Evolutionary conservation across 2,888 invertebrate species (phyloP), one percentile per base, ranked within the genome.

Genomic region (Notocelia uddmanniana): DNA sequence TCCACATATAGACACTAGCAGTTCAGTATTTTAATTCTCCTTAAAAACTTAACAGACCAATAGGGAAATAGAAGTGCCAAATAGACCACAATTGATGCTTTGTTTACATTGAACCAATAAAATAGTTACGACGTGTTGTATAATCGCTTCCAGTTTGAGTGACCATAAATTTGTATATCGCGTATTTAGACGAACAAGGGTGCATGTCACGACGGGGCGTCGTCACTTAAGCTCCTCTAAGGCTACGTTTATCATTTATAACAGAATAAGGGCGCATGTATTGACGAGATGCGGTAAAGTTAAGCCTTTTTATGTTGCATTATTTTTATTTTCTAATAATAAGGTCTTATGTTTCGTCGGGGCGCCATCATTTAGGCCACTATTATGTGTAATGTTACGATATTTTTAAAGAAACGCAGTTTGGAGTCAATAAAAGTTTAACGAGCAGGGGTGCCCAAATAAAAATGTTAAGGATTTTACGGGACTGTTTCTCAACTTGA

Each of bases 91-190:
- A 89, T 87, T 87, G 88, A 89, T 87, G 89, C 82, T 89, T 92
- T 92, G 90, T 91, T 91, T 91, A 91, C 89, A 90, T 89, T 89
- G 83, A 77, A 80, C 87, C 86, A 91, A 92, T 93, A 93, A 93
- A 93, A 91, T 89, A 86, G 90, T 92, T 89, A 93, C 92, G 92
- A 93, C 86, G 92, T 93, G 93, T 92, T 91, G 91, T 92, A 91
- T 93, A 91, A 93, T 92, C 91, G 90, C 88, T 89, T 83, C 88
- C 89, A 85, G 88, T 90, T 88, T 89, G 92, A 92, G 91, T 92
- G 92, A 92, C 91, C 91, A 87, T 93, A 93, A 92, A 93, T 92
- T 92, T 92, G 91, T 92, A 86, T 91, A 64, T 21, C 31, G 63
- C 13, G 21, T 2, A 2, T 21, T n/a, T n/a, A 21, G 31, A 15